Percentiles rank a stretch among this genome's conserved stretches.
These are phyloP conservation scores for Leptopilina syphax DNA, from an alignment of 2,888 invertebrate species.

Conservation along the genomic window DNA sequence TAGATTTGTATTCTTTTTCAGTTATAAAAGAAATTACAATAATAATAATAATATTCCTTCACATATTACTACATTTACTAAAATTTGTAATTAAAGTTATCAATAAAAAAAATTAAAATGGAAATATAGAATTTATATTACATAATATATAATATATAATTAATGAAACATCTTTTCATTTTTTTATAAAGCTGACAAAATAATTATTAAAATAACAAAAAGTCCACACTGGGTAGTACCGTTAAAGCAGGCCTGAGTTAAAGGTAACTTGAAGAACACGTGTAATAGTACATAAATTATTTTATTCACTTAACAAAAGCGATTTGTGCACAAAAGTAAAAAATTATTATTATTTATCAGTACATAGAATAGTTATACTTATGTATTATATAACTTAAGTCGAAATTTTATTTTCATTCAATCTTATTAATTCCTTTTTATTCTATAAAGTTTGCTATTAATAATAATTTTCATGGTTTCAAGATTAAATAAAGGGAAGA, in stretches of 20 bases:
- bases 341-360: conserved; percentile 1
- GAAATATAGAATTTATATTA: too few relatives aligned
- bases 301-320: conserved; percentile 8
- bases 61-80: not conserved
- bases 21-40: not conserved
- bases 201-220: too few relatives aligned
- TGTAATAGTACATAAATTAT: not conserved
- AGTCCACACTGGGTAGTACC: too few relatives aligned
- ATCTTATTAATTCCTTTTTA: too few relatives aligned
- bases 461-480: too few relatives aligned
- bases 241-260: not conserved
- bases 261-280: not conserved
- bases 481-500: too few relatives aligned
- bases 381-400: not conserved
- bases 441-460: too few relatives aligned
- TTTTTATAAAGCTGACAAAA: too few relatives aligned
- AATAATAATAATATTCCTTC: not conserved
- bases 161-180: too few relatives aligned
- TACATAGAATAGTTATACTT: not conserved
- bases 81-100: conserved; percentile 13
- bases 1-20: not conserved
- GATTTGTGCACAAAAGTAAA: not conserved
- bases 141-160: too few relatives aligned
- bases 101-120: not conserved
- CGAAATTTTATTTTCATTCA: too few relatives aligned